Evolutionary conservation across 2,797 vertebrate species (phyloP).

Genomic region (Oreochromis grahami): DNA sequence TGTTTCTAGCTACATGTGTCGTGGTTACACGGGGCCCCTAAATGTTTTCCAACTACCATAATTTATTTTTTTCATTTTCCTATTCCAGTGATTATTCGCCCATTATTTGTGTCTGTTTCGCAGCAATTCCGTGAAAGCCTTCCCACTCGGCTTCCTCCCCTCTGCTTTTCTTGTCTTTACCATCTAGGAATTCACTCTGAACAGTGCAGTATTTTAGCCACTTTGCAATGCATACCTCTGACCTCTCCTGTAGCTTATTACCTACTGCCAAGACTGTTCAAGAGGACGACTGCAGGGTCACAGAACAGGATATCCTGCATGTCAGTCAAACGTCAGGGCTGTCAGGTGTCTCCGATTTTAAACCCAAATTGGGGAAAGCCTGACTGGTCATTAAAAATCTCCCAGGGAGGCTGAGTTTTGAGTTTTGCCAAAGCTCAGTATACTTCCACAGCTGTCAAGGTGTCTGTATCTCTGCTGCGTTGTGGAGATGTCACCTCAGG

Average conservation of each 20-base stretch:
- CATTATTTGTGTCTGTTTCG: not conserved
- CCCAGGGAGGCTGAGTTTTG: slow-evolving; percentile 42
- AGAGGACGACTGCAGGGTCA: slow-evolving; percentile 59
- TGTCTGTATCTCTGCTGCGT: slow-evolving; percentile 41
- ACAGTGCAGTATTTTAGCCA: slow-evolving; percentile 35
- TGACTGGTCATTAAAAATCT: slow-evolving; percentile 69
- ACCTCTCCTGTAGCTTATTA: slow-evolving; percentile 47
- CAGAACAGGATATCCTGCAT: slow-evolving; percentile 70
- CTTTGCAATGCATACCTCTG: slow-evolving; percentile 45
- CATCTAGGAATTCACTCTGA: slow-evolving; percentile 35
- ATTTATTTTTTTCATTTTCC: not conserved
- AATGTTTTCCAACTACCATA: not conserved
- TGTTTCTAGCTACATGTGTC: slow-evolving; percentile 23
- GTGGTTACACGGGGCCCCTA: not conserved
- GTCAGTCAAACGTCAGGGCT: slow-evolving; percentile 70
- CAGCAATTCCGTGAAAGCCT: not conserved
- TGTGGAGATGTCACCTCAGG: slow-evolving; percentile 58
- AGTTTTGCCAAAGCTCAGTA: slow-evolving; percentile 46
- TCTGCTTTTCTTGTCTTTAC: slow-evolving; percentile 28
- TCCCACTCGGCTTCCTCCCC: not conserved
- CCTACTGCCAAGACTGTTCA: slow-evolving; percentile 46
- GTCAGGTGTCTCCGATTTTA: slow-evolving; percentile 55
- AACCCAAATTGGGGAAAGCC: slow-evolving; percentile 27
- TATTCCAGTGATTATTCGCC: not conserved
- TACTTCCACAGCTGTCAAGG: slow-evolving; percentile 67